These are phyloP conservation scores for Coreius guichenoti DNA, from an alignment of 2,797 vertebrate genomes.

Conservation along the genomic window DNA sequence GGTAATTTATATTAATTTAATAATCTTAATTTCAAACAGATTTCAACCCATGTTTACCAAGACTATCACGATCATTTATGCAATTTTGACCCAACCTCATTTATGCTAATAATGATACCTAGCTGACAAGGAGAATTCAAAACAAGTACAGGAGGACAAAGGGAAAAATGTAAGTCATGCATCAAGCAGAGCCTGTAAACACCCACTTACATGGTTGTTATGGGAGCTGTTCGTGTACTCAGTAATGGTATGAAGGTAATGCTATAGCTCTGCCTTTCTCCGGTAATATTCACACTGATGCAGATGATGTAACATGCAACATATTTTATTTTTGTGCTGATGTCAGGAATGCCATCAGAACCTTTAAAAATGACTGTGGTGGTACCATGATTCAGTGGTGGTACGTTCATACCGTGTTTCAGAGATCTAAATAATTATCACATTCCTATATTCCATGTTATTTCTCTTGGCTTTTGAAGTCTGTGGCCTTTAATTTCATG, in stretches of 20 bases:
- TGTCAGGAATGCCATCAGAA: background rate
- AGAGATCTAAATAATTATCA: background rate
- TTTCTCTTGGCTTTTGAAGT: background rate
- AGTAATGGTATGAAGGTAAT: background rate
- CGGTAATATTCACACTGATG: background rate
- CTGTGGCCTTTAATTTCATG: conserved; percentile 9
- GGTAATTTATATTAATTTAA: background rate
- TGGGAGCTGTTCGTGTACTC: background rate
- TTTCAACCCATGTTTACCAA: background rate
- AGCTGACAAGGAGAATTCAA: background rate
- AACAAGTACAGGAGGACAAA: background rate
- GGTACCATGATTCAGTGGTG: background rate
- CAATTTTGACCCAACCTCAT: background rate
- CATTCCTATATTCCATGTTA: background rate
- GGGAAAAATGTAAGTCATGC: background rate
- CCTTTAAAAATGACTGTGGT: background rate
- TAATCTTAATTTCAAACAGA: background rate
- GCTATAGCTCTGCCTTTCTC: background rate
- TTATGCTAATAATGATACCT: background rate
- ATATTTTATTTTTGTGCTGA: background rate
- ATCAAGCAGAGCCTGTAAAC: background rate
- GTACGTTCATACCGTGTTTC: background rate
- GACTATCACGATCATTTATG: background rate
- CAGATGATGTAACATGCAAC: background rate
- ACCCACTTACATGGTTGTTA: conserved; percentile 1